Evolutionary conservation across 2,113 vertebrate genomes (phyloP), one percentile per base, ranked within the genome.

Genomic region (Perca schrenkii): DNA sequence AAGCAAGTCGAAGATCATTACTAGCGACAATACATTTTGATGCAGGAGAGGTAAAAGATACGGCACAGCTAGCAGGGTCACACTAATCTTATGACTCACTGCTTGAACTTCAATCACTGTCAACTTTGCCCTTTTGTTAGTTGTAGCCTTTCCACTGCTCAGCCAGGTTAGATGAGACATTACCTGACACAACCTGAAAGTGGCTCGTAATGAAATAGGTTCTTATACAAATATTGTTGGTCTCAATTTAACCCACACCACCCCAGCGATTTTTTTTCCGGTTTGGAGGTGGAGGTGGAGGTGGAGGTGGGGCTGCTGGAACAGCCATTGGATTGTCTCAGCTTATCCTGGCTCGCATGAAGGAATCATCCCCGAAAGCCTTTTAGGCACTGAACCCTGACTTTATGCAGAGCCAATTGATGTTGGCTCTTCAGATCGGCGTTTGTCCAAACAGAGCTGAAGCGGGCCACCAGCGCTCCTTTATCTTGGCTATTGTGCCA

Each of bases 361-460:
- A 83, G 79, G 81, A 91, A 86, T 89, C 87, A 77, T 89, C 88
- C 88, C 88, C 50, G 8, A 77, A 92, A 93, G 88, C 86, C 77
- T 88, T 92, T 89, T 49, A 92, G 91, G 87, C 91, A 91, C 86
- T 62, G 84, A 73, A 91, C 84, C 71, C 70, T 70, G 88, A 89
- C 80, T 89, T 86, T 68, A 74, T 83, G 66, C 12, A 1, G 34
- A 70, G 87, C 89, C 89, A 88, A 57, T 19, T 54, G 70, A 79
- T 50, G 87, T 52, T 58, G 79, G 73, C 79, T 78, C 69, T 79
- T 49, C 78, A 79, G 74, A 87, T 86, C 76, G 84, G 85, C 82
- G 6, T 43, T 28, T 15, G 69, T 86, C 88, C 91, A 90, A 88
- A 75, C 19, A 53, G 78, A 76, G 72, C 68, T 36, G 60, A 57